A percentile compares a stretch with the other conserved stretches of the same genome.
These are phyloP conservation scores for Cactoblastis cactorum DNA, from an alignment of 2,888 invertebrate genomes.

Conservation along the genomic window DNA sequence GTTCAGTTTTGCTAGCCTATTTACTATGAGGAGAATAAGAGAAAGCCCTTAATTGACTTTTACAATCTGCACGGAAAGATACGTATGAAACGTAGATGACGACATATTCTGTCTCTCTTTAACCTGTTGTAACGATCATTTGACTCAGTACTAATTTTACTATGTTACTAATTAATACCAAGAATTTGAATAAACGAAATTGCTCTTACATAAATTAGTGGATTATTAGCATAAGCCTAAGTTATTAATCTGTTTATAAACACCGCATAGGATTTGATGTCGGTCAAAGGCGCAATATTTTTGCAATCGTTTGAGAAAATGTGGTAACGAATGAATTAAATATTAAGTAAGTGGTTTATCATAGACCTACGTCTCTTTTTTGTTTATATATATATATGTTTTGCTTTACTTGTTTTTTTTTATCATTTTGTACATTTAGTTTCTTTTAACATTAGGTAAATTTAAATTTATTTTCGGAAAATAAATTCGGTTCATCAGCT, in stretches of 20 bases:
- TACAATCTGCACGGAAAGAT: too few relatives aligned
- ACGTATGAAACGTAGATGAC: too few relatives aligned
- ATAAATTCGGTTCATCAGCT: too few relatives aligned
- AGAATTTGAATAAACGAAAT: background rate
- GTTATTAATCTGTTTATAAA: background rate
- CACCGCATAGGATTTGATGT: background rate
- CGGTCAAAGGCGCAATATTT: slow-evolving; percentile 1
- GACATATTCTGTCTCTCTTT: background rate
- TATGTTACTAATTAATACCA: background rate
- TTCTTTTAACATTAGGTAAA: too few relatives aligned
- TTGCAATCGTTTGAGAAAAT: background rate
- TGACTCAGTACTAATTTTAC: background rate
- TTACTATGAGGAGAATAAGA: too few relatives aligned
- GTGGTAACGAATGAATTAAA: background rate
- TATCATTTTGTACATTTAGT: too few relatives aligned
- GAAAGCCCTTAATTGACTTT: too few relatives aligned
- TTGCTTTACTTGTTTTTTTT: background rate
- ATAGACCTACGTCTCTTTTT: background rate
- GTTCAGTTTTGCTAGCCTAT: too few relatives aligned
- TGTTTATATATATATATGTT: background rate
- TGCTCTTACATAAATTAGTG: background rate
- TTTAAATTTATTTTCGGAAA: too few relatives aligned
- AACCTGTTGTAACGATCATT: too few relatives aligned
- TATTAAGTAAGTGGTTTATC: background rate
- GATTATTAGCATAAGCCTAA: background rate